Percentiles rank a stretch among this genome's conserved stretches.
Conservation (phyloP, 1,140 invertebrate species). For the Drosophila subpulchrella region DNA sequence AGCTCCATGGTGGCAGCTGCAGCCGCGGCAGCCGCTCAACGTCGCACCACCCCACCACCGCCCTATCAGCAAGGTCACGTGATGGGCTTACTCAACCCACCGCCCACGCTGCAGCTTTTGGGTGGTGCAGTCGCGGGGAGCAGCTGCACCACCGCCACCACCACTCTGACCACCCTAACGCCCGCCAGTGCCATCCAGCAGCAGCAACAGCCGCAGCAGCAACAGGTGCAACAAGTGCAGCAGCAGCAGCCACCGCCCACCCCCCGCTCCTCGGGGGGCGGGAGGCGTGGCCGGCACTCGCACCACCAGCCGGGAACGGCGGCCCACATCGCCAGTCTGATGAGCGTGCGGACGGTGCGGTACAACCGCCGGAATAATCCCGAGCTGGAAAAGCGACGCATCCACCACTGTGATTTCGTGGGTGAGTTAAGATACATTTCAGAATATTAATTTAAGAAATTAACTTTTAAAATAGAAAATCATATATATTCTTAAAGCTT, state of each 20-base stretch:
- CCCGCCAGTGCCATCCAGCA: conserved; percentile 49
- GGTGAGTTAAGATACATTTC: conserved; percentile 87
- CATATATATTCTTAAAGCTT: too few species aligned
- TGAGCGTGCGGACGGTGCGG: conserved; percentile 83
- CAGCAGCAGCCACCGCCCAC: conserved; percentile 67
- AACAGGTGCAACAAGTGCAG: conserved; percentile 33
- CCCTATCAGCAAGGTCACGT: conserved; percentile 84
- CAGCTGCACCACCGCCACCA: conserved; percentile 45
- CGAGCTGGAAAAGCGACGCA: conserved; percentile 96
- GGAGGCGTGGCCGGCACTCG: conserved; percentile 62
- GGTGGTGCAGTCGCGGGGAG: conserved; percentile 31
- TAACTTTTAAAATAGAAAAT: too few species aligned
- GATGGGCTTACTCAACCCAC: conserved; percentile 55
- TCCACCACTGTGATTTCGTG: conserved; percentile 97
- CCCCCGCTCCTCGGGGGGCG: conserved; percentile 53
- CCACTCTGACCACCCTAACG: conserved; percentile 70
- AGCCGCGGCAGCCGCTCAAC: conserved; percentile 84
- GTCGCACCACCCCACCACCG: conserved; percentile 84
- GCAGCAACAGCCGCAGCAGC: conserved; percentile 28
- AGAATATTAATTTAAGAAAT: not conserved
- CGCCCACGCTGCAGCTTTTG: conserved; percentile 53
- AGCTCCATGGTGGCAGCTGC: conserved; percentile 84
- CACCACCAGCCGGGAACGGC: conserved; percentile 74
- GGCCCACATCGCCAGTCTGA: conserved; percentile 73
- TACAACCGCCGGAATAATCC: conserved; percentile 98